Percentiles rank a stretch among this genome's conserved stretches.
phyloP scores from a whole-genome alignment of 2,113 vertebrate genomes.

The Callorhinus ursinus region DNA sequence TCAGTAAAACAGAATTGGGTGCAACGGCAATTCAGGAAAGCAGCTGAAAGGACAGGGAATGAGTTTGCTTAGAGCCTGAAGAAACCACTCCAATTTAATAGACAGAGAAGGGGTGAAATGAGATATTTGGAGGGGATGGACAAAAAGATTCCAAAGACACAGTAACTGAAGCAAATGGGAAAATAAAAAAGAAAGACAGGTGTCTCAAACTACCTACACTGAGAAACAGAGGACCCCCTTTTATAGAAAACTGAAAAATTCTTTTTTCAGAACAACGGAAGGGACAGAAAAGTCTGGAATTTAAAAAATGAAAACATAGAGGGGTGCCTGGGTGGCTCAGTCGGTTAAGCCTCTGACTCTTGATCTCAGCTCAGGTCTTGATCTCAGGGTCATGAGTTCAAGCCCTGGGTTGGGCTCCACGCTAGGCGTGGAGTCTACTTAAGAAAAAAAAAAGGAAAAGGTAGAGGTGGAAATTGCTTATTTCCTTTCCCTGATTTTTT shows the following conservation, averaged over 20 bases:
- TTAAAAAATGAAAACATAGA: background rate
- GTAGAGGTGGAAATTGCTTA: background rate
- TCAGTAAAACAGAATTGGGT: slow-evolving; percentile 36
- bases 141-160: slow-evolving; percentile 16
- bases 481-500: slow-evolving; percentile 11
- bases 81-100: slow-evolving; percentile 67
- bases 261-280: background rate
- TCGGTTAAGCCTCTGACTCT: background rate
- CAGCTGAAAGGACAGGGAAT: slow-evolving; percentile 73
- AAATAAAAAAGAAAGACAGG: background rate
- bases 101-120: slow-evolving; percentile 19
- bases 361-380: background rate
- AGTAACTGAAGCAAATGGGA: background rate
- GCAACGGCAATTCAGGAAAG: slow-evolving; percentile 64
- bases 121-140: background rate
- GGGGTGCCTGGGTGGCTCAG: background rate
- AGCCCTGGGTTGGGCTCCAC: background rate
- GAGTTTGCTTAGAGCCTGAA: slow-evolving; percentile 58
- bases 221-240: background rate
- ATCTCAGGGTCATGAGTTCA: background rate
- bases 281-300: background rate
- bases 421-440: background rate
- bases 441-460: background rate
- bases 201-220: background rate
- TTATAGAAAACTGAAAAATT: background rate